Conservation (phyloP, 2,797 vertebrate genomes). For the Pipistrellus nathusii region DNA sequence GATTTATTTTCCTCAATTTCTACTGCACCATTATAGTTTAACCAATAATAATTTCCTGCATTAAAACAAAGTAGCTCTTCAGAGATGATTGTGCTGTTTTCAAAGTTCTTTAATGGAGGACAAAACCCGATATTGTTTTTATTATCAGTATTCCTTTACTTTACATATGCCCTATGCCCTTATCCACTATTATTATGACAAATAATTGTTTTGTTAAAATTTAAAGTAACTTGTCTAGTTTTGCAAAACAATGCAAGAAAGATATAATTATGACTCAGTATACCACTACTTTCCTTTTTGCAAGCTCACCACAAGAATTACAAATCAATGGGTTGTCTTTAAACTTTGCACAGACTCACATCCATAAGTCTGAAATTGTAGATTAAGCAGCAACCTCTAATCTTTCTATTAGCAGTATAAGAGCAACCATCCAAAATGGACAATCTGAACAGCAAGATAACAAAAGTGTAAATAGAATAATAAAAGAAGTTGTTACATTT, state of each 20-base stretch:
- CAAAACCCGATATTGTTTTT: neutral
- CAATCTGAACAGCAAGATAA: conserved; percentile 7
- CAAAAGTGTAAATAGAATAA: conserved; percentile 47
- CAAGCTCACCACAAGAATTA: conserved; percentile 21
- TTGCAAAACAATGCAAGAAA: conserved; percentile 49
- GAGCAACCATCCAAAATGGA: conserved; percentile 59
- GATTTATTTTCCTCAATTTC: conserved; percentile 31
- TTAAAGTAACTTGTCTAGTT: conserved; percentile 34
- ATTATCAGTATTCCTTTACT: neutral
- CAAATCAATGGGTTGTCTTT: conserved; percentile 67
- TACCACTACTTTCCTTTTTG: neutral
- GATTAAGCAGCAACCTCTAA: neutral
- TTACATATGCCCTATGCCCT: neutral
- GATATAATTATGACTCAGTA: conserved; percentile 13
- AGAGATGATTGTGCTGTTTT: neutral
- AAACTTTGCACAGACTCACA: neutral
- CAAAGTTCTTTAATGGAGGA: neutral
- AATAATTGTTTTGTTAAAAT: neutral
- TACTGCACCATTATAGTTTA: neutral
- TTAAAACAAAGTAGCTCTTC: conserved; percentile 40
- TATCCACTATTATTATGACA: conserved; percentile 9
- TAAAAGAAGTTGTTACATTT: conserved; percentile 55
- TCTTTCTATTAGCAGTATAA: conserved; percentile 36
- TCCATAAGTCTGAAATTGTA: conserved; percentile 60
- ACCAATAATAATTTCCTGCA: conserved; percentile 38